Evolutionary conservation across 2,113 vertebrate genomes (phyloP), one percentile per base, ranked within the genome.

Genomic region (Addax nasomaculatus): DNA sequence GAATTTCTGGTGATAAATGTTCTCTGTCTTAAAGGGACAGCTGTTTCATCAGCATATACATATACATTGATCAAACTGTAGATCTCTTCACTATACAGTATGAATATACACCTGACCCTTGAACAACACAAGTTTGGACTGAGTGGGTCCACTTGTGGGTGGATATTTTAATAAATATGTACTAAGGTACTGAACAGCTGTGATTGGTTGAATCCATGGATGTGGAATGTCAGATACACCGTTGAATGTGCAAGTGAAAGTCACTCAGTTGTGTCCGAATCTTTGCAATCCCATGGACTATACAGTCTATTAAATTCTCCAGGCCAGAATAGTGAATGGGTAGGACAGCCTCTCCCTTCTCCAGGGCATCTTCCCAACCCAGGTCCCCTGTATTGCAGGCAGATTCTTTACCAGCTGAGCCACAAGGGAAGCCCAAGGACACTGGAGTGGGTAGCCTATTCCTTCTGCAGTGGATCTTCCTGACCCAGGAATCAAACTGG

Each of bases 311-410:
- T 36, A 10, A 23, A 23, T 39, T 39, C 10, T 39, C 67, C n/a
- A 73, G 36, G 67, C 67, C 30, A 25, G 36, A 73, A 39, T 73
- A 73, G 5, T 73, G 36, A 25, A 10, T 6, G 67, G 10, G 67
- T 39, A 39, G 36, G 67, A 36, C 13, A 39, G 67, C 10, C 67
- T 23, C 39, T 73, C 36, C 27, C 67, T 39, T 12, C 36, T 73
- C n/a, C 67, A 25, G 10, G 10, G 36, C 21, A 67, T 73, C 36
- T 73, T 39, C 67, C 67, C 2, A 12, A 12, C 36, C 36, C 15
- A 11, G 70, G n/a, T 5, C 2, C 2, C 33, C 33, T 7, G 2
- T 15, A n/a, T 19, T n/a, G 16, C 33, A n/a, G 33, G 33, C 0
- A 0, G 33, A 67, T 19, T n/a, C 3, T 67, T n/a, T n/a, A n/a